Evolutionary conservation across 2,113 vertebrate species (phyloP).

Genomic region (Genyomyrus donnyi): DNA sequence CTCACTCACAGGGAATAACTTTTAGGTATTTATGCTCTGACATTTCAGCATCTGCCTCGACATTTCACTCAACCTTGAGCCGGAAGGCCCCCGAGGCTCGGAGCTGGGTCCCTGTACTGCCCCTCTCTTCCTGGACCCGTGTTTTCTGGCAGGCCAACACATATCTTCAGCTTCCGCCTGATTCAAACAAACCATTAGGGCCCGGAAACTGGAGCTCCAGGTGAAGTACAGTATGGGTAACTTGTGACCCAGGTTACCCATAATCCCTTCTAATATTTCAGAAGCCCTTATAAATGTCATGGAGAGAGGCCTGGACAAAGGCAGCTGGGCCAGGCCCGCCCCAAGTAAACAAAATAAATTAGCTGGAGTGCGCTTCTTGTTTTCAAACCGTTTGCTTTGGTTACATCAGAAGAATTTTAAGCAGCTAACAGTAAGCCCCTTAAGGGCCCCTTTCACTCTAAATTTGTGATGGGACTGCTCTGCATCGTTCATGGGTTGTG

Average conservation of each 20-base stretch:
- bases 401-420: conserved; percentile 69
- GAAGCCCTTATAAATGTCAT: conserved; percentile 15
- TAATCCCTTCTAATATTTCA: conserved; percentile 3
- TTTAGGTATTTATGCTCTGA: not conserved
- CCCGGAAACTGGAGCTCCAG: not conserved
- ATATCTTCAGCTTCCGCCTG: not conserved
- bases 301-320: conserved; percentile 13
- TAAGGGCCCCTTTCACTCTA: conserved; percentile 49
- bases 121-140: not conserved
- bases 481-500: conserved; percentile 50
- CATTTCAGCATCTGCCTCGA: conserved; percentile 3
- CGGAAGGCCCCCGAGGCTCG: not conserved
- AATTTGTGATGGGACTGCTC: conserved; percentile 40
- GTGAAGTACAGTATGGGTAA: not conserved
- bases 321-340: not conserved
- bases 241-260: not conserved
- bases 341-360: conserved; percentile 33
- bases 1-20: conserved; percentile 1
- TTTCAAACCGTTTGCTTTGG: conserved; percentile 44
- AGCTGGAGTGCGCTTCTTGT: conserved; percentile 38
- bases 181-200: not conserved
- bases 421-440: conserved; percentile 63
- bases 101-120: not conserved
- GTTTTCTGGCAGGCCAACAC: not conserved
- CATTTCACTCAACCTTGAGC: not conserved